phyloP scores from a whole-genome alignment of 2,113 vertebrate genomes.

The Meriones unguiculatus region DNA sequence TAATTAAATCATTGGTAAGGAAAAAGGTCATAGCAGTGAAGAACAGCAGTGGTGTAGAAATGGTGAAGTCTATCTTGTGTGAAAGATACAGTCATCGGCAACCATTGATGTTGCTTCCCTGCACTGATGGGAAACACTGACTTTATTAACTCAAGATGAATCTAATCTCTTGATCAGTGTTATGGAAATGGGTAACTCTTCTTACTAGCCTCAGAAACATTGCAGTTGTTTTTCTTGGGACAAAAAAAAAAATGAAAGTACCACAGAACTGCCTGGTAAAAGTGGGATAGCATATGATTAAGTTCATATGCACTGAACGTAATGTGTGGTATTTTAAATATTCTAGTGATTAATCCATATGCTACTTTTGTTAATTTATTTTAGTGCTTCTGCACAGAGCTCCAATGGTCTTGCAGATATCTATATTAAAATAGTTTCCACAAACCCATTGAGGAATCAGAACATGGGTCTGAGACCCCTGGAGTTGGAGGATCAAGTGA shows the following conservation, averaged over 20 bases:
- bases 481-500: neutral
- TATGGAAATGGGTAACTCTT: slow-evolving; percentile 35
- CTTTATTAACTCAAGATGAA: slow-evolving; percentile 20
- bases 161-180: neutral
- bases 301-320: slow-evolving; percentile 46
- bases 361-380: slow-evolving; percentile 69
- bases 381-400: slow-evolving; percentile 7
- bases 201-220: neutral
- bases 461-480: neutral
- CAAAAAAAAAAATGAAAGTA: slow-evolving; percentile 40
- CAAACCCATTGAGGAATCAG: slow-evolving; percentile 46
- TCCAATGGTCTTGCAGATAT: slow-evolving; percentile 7
- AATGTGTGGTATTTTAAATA: slow-evolving; percentile 61
- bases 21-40: neutral
- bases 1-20: slow-evolving; percentile 25
- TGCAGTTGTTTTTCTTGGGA: slow-evolving; percentile 51
- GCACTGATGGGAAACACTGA: neutral
- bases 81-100: neutral
- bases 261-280: slow-evolving; percentile 87
- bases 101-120: neutral
- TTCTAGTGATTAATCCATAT: slow-evolving; percentile 53
- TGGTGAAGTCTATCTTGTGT: neutral
- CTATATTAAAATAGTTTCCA: neutral
- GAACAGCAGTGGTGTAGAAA: neutral
- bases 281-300: slow-evolving; percentile 87